A percentile compares a stretch with the other conserved stretches of the same genome.
phyloP scores from a whole-genome alignment of 2,797 vertebrate genomes.

The Anabacerthia variegaticeps region DNA sequence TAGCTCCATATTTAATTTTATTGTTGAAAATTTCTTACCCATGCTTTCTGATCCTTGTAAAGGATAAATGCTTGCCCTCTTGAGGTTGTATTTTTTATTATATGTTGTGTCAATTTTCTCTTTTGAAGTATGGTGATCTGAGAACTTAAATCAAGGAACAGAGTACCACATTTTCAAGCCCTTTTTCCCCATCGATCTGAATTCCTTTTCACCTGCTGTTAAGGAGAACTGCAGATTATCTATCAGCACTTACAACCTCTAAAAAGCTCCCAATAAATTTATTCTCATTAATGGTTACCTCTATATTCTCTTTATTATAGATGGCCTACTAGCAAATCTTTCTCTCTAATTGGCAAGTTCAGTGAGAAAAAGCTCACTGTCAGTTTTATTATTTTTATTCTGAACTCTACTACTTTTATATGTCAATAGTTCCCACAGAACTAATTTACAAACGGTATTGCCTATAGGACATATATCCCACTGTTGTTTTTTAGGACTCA shows the following conservation, averaged over 20 bases:
- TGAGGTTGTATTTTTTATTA: slow-evolving; percentile 24
- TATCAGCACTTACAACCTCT: slow-evolving; percentile 25
- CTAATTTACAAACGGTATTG: neutral
- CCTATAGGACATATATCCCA: neutral
- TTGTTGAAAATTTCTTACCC: slow-evolving; percentile 34
- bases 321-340: neutral
- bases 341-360: neutral
- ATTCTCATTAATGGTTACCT: neutral
- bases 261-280: slow-evolving; percentile 28
- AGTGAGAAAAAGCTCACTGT: neutral
- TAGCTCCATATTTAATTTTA: slow-evolving; percentile 36
- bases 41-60: slow-evolving; percentile 6
- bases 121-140: neutral
- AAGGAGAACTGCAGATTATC: slow-evolving; percentile 16
- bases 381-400: slow-evolving; percentile 51
- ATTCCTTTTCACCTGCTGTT: neutral
- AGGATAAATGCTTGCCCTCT: neutral
- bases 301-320: neutral
- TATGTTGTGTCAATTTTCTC: neutral
- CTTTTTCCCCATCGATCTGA: neutral
- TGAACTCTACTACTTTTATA: slow-evolving; percentile 26
- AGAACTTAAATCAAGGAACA: slow-evolving; percentile 1
- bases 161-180: neutral
- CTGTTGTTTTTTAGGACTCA: neutral
- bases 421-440: slow-evolving; percentile 46